A percentile compares a stretch with the other conserved stretches of the same genome.
Evolutionary conservation across 2,888 invertebrate genomes (phyloP).

Genomic region (Dicranocentrus wangi): DNA sequence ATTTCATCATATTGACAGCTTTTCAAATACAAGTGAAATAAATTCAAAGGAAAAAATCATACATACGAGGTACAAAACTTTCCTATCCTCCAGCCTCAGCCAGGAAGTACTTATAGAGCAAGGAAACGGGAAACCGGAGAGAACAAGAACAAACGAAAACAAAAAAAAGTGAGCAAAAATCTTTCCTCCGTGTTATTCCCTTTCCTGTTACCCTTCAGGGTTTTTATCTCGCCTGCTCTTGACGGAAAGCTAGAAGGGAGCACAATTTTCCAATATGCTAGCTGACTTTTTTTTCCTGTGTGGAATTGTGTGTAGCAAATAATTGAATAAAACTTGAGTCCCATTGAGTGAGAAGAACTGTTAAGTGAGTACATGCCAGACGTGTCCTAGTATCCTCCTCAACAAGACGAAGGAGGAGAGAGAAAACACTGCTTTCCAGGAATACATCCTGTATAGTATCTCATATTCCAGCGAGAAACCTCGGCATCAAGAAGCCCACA

Average conservation of each 20-base stretch:
- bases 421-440: neutral
- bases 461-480: slow-evolving; percentile 10
- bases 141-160: slow-evolving; percentile 24
- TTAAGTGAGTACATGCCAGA: neutral
- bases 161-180: slow-evolving; percentile 32
- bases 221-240: slow-evolving; percentile 25
- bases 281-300: slow-evolving; percentile 21
- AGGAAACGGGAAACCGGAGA: too few species aligned
- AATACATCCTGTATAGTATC: neutral
- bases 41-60: too few species aligned
- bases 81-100: too few species aligned
- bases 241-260: slow-evolving; percentile 1
- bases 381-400: slow-evolving; percentile 8
- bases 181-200: slow-evolving; percentile 29
- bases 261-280: slow-evolving; percentile 40
- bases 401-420: neutral
- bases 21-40: too few species aligned
- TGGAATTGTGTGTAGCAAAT: slow-evolving; percentile 50
- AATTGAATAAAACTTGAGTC: slow-evolving; percentile 60
- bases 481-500: neutral
- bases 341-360: neutral
- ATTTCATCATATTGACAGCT: too few species aligned
- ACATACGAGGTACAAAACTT: too few species aligned
- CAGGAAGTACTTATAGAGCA: too few species aligned
- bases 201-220: slow-evolving; percentile 43